A percentile compares a stretch with the other conserved stretches of the same genome.
These are phyloP conservation scores for Mionectes olivaceus DNA, from an alignment of 2,797 vertebrate genomes.

Conservation along the genomic window DNA sequence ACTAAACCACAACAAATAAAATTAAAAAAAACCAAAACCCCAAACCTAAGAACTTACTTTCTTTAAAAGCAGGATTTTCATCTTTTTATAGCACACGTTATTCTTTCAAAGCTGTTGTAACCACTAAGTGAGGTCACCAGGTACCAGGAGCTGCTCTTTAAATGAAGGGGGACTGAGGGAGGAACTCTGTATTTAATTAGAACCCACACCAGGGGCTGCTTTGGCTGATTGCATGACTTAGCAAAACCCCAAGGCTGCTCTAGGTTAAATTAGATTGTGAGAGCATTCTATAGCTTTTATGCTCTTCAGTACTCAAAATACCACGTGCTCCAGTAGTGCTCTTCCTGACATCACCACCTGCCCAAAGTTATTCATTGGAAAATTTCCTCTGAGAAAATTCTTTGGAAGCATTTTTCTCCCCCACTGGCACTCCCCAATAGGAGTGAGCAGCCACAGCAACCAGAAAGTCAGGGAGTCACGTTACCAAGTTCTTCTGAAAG, in stretches of 20 bases:
- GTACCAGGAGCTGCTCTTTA: neutral
- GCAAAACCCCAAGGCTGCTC: neutral
- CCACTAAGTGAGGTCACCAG: accelerated
- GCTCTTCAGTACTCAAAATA: neutral
- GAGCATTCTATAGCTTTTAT: neutral
- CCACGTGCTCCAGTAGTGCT: neutral
- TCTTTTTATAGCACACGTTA: accelerated
- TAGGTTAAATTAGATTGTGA: neutral
- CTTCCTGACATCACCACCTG: neutral
- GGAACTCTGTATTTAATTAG: neutral
- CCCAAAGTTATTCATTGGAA: neutral
- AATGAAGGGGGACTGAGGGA: accelerated
- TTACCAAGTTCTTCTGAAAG: neutral
- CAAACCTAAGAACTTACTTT: neutral
- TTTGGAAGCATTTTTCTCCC: neutral
- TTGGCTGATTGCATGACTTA: neutral
- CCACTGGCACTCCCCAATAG: neutral
- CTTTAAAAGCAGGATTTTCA: neutral
- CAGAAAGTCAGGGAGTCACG: neutral
- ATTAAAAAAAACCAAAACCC: accelerated
- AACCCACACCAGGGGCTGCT: neutral
- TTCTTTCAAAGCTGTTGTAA: neutral
- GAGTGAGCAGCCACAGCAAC: neutral
- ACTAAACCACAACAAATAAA: neutral
- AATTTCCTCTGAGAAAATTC: neutral